Base-by-base conservation (phyloP, 1,140 invertebrate species). In the Papilio polyxenes region DNA sequence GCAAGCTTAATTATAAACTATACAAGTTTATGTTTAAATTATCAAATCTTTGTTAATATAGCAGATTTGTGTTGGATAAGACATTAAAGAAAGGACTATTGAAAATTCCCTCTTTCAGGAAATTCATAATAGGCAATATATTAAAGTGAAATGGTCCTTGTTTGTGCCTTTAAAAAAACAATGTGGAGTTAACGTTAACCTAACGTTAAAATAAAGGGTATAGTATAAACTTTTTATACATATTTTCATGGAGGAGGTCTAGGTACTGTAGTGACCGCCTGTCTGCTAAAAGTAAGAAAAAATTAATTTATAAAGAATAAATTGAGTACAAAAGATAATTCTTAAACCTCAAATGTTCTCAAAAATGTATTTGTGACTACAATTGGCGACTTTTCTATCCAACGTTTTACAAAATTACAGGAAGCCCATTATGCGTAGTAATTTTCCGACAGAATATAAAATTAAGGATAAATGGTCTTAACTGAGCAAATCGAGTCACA, bases 21-120 rank as follows among this genome's bases (percentile, higher is more conserved):
- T 72, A 72, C 65, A 69, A 17, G 37, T 69, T 37, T 3, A 40
- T 15, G 11, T 13, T 11, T 17, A 69, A 69, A 31, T 11, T 0
- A 74, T 40, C 15, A 17, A 74, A 5, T 74, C 15, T 48, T 5
- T 49, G 75, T 51, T 51, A 48, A 23, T 62, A n/a, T 48, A 20
- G 40, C 1, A 75, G 40, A n/a, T 51, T 51, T 75, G 48, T 62
- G 9, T 53, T 13, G 37, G 65, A 79, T 79, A 20, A 65, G 56
- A 65, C 44, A 79, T n/a, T 69, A 80, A 69, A 80, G 69, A 78
- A 69, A 69, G 48, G 78, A n/a, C 59, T 69, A 80, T 80, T 80
- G 59, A 13, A 80, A 80, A 11, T 80, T 80, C 40, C n/a, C 13
- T 40, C 59, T 59, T 48, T 44, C 59, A 69, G 78, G 78, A 80